Evolutionary conservation across 2,888 invertebrate species (phyloP), one percentile per base, ranked within the genome.

Genomic region (Siphlonurus alternatus): DNA sequence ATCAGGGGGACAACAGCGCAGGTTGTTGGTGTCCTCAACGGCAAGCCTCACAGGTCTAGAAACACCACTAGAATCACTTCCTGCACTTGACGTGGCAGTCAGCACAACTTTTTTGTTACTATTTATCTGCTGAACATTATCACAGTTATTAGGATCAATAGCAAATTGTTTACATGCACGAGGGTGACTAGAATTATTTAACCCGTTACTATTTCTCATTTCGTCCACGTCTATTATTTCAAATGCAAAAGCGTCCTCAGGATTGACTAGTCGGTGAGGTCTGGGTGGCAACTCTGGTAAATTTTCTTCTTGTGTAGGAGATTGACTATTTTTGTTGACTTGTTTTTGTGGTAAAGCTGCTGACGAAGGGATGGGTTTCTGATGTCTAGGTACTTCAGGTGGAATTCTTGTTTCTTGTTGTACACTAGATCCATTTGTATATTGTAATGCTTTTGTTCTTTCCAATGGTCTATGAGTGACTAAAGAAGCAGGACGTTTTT

Each of bases 191-290:
- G 38, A 38, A 38, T 38, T 38, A 38, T 38, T 38, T 15, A 38
- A 38, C 5, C 38, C 15, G 38, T 38, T 38, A 15, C 38, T 38
- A n/a, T n/a, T n/a, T 38, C 56, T 56, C 67, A 80, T 80, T 72
- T 90, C 91, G 72, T 91, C 91, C 15, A 86, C 88, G 71, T 91
- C 91, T 66, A 91, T 86, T 65, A 91, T 82, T 74, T 91, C 91
- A 73, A 90, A 91, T 68, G 85, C 86, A 73, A 91, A 91, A 61
- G 87, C 84, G 73, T 90, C 90, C 73, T 89, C 88, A 20, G 82
- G 81, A 66, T 81, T 78, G 38, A 76, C 67, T 53, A 70, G 67
- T 62, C 68, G 69, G 63, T 69, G 70, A 18, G 71, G 72, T 62
- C 69, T 66, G 1, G 72, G 72, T 10, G 72, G 71, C n/a, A 71